Evolutionary conservation across 2,113 vertebrate species (phyloP).

Genomic region (Xiphophorus couchianus): DNA sequence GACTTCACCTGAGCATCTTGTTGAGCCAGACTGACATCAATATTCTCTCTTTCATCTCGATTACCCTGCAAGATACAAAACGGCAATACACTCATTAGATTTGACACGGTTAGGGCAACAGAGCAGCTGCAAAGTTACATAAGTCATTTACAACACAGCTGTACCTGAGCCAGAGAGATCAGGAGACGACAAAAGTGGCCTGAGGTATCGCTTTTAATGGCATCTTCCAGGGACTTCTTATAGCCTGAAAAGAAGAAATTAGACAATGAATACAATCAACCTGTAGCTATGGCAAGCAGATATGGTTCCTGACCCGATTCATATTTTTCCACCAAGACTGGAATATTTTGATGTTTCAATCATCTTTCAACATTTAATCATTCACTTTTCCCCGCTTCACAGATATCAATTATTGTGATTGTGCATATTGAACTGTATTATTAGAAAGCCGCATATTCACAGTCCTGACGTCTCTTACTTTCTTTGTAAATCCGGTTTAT

Average conservation of each 20-base stretch:
- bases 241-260: slow-evolving; percentile 81
- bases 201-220: slow-evolving; percentile 92
- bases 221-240: slow-evolving; percentile 92
- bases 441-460: not conserved
- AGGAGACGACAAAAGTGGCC: slow-evolving; percentile 96
- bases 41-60: slow-evolving; percentile 87
- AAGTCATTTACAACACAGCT: not conserved
- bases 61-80: slow-evolving; percentile 81
- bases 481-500: slow-evolving; percentile 88
- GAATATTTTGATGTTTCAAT: not conserved
- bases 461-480: slow-evolving; percentile 76
- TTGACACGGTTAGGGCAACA: no score
- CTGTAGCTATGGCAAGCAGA: not conserved
- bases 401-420: no score
- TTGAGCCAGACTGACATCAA: slow-evolving; percentile 91
- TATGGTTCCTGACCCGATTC: not conserved
- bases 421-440: no score
- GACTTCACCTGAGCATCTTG: slow-evolving; percentile 91
- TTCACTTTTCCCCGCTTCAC: no score
- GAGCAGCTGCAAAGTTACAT: not conserved
- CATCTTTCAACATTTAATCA: not conserved
- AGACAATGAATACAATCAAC: not conserved
- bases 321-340: not conserved
- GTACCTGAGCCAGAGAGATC: slow-evolving; percentile 93
- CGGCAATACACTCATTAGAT: not conserved